Base-by-base conservation (phyloP, 1,140 invertebrate genomes). In the Trichogramma pretiosum region DNA sequence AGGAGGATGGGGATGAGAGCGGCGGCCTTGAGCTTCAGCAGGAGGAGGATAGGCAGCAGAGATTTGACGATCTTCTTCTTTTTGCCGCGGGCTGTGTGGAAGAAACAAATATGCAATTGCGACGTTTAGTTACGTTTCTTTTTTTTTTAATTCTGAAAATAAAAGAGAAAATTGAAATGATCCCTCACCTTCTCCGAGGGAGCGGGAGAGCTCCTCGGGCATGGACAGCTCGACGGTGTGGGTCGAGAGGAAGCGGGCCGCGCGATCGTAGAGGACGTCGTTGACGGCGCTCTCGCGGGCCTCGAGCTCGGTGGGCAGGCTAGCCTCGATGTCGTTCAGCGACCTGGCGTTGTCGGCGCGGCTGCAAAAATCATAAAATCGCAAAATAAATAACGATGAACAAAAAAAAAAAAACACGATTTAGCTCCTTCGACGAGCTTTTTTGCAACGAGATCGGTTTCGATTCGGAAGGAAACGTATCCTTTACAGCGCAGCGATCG, bases 201-300 rank as follows among this genome's bases (percentile, higher is more conserved):
- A 65, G 55, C 75, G 58, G 74, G 75, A 53, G 76, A 82, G 46
- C 75, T 77, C 73, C 76, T 82, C 79, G 18, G 85, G 85, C 11
- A 87, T 67, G 62, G 82, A 84, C 50, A 88, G 77, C 63, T 88
- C 84, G 34, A 88, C 74, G 13, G 84, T 85, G 65, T 87, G 84
- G 42, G 81, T 83, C 52, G 83, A 79, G 38, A 89, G 73, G 74
- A 87, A 87, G 48, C 80, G 77, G 46, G 81, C 77, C 23, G 84
- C 76, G 34, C 80, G 78, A 56, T 89, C 84, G 17, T 85, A 67
- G 22, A 89, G 70, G 39, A 84, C 76, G n/a, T 79, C 77, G 55
- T 89, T 84, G 4, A 89, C 77, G 41, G 82, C 80, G n/a, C 80
- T 74, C 66, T 89, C 85, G 48, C 83, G 77, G 13, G 81, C 81